Evolutionary conservation across 2,113 vertebrate species (phyloP).

Genomic region (Sturnira hondurensis): DNA sequence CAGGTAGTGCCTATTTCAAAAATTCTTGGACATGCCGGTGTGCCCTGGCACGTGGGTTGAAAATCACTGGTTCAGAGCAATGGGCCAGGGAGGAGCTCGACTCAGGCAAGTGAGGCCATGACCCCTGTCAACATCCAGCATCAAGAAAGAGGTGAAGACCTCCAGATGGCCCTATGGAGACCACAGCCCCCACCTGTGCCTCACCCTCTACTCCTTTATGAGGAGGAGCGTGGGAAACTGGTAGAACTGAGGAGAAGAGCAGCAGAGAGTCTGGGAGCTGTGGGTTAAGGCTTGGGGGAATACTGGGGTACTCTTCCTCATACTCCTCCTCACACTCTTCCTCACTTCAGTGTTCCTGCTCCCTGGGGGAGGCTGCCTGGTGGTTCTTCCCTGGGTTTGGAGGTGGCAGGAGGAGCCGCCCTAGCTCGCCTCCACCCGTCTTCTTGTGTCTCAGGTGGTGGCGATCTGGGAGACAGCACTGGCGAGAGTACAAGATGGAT

Average conservation of each 20-base stretch:
- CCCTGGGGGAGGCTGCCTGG: neutral
- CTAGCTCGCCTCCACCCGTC: neutral
- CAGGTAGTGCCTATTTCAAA: neutral
- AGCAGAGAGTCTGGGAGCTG: neutral
- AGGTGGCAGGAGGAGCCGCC: neutral
- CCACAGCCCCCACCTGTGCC: neutral
- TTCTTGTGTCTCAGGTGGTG: conserved; percentile 54
- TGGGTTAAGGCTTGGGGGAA: neutral
- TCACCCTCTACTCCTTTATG: neutral
- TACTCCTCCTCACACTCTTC: no score
- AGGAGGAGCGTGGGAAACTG: neutral
- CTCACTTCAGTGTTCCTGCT: neutral
- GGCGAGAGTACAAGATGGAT: conserved; percentile 65
- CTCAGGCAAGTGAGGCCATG: neutral
- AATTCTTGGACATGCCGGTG: neutral
- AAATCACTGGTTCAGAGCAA: neutral
- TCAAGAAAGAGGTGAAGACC: neutral
- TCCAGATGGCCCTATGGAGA: neutral
- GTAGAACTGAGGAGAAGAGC: neutral
- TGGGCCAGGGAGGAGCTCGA: neutral
- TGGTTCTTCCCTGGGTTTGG: neutral
- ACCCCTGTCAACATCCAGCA: neutral
- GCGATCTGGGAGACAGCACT: conserved; percentile 44
- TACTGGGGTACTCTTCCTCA: no score
- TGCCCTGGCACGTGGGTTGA: neutral